Evolutionary conservation across 2,113 vertebrate genomes (phyloP).

Genomic region (Pandion haliaetus): DNA sequence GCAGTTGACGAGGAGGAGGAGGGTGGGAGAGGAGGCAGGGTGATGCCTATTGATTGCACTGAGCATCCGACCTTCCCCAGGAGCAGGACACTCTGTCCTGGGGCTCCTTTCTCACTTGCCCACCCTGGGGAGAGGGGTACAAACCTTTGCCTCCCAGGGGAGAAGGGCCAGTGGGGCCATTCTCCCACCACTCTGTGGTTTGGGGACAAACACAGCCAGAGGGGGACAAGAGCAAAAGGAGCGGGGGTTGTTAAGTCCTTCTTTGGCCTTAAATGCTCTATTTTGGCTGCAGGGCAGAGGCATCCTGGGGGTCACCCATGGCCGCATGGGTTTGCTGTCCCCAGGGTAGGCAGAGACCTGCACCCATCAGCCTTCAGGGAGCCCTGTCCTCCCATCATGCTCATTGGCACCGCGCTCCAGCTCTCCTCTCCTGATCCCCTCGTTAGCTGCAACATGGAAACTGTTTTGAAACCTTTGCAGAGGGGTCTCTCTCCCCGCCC

Average conservation of each 20-base stretch:
- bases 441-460: slow-evolving; percentile 20
- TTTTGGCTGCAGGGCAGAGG: not conserved
- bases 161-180: not conserved
- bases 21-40: not conserved
- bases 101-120: not conserved
- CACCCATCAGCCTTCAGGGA: accelerated
- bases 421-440: slow-evolving; percentile 7
- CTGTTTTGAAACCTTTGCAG: slow-evolving; percentile 35
- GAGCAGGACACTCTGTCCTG: not conserved
- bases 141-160: not conserved
- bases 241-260: accelerated
- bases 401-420: not conserved
- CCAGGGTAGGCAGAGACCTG: accelerated
- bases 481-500: not conserved
- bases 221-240: no score
- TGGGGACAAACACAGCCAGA: not conserved
- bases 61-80: not conserved
- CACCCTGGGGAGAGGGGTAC: not conserved
- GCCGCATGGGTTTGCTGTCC: accelerated
- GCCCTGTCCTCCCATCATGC: accelerated
- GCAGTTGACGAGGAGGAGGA: not conserved
- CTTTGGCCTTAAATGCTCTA: not conserved
- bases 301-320: not conserved
- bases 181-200: no score
- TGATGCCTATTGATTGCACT: not conserved